Evolutionary conservation across 2,797 vertebrate genomes (phyloP).

Genomic region (Sarcophilus harrisii): DNA sequence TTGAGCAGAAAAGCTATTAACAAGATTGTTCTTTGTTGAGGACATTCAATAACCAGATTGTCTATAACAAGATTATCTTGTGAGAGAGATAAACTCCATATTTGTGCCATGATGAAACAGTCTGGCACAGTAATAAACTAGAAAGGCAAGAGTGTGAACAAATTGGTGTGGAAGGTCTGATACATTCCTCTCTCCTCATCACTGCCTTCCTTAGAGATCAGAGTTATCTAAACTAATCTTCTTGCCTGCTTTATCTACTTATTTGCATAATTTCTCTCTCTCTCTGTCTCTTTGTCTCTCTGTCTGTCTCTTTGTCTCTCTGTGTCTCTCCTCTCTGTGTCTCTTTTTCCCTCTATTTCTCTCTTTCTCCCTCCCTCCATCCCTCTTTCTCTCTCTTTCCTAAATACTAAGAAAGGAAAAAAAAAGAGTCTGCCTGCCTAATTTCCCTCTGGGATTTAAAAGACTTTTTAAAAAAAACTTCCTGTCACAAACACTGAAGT

Average conservation of each 20-base stretch:
- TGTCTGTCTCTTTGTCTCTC: background rate
- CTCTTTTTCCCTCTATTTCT: background rate
- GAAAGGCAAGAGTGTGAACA: slow-evolving; percentile 50
- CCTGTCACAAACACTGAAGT: background rate
- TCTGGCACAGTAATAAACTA: slow-evolving; percentile 62
- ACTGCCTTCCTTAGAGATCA: slow-evolving; percentile 28
- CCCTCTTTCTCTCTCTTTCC: too few relatives aligned
- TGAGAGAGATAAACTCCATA: slow-evolving; percentile 62
- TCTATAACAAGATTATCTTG: slow-evolving; percentile 76
- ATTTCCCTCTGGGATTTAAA: slow-evolving; percentile 22
- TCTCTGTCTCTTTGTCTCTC: background rate
- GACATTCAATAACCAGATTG: slow-evolving; percentile 75
- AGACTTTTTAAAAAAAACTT: background rate
- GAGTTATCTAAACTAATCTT: slow-evolving; percentile 6
- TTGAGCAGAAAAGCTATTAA: slow-evolving; percentile 77
- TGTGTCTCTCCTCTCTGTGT: background rate
- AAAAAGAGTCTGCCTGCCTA: background rate
- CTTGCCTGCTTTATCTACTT: background rate
- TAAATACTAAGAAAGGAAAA: too few relatives aligned
- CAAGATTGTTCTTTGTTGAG: slow-evolving; percentile 71
- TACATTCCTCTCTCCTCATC: background rate
- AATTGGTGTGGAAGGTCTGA: background rate
- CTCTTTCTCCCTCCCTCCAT: too few relatives aligned
- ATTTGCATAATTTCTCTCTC: background rate
- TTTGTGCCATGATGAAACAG: slow-evolving; percentile 67